Conservation (phyloP, 1,140 invertebrate species). For the Meloidogyne hapla region DNA sequence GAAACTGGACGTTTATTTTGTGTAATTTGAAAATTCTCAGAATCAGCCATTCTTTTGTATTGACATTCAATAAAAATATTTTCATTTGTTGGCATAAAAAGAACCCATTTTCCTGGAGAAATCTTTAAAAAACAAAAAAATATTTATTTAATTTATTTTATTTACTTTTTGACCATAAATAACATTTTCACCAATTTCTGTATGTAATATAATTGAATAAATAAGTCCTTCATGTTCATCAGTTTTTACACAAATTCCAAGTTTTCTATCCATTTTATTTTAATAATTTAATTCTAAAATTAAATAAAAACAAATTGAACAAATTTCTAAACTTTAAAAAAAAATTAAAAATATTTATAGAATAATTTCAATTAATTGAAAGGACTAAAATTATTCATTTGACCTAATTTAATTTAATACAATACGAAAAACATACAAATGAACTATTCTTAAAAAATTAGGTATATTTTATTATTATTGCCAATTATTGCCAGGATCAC, state of each 20-base stretch:
- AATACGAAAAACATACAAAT: too few species aligned
- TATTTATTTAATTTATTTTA: too few species aligned
- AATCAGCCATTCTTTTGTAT: neutral
- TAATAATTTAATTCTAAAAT: neutral
- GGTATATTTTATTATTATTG: too few species aligned
- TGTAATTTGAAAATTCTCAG: neutral
- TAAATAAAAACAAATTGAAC: neutral
- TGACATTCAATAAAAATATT: neutral
- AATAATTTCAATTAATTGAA: too few species aligned
- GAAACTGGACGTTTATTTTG: neutral
- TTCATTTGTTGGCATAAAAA: neutral
- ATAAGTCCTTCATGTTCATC: neutral
- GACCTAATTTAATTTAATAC: too few species aligned
- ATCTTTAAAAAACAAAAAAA: neutral
- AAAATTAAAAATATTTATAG: too few species aligned
- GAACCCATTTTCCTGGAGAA: neutral
- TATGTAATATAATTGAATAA: neutral
- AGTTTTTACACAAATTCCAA: constrained; percentile 3
- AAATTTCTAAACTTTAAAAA: too few species aligned
- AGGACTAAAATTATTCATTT: too few species aligned
- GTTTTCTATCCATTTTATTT: neutral
- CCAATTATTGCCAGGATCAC: too few species aligned
- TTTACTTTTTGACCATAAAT: neutral
- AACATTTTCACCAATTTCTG: neutral
- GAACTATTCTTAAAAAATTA: too few species aligned